These are phyloP conservation scores for Cerceris ruficornis DNA, from an alignment of 2,888 invertebrate species.

Conservation along the genomic window DNA sequence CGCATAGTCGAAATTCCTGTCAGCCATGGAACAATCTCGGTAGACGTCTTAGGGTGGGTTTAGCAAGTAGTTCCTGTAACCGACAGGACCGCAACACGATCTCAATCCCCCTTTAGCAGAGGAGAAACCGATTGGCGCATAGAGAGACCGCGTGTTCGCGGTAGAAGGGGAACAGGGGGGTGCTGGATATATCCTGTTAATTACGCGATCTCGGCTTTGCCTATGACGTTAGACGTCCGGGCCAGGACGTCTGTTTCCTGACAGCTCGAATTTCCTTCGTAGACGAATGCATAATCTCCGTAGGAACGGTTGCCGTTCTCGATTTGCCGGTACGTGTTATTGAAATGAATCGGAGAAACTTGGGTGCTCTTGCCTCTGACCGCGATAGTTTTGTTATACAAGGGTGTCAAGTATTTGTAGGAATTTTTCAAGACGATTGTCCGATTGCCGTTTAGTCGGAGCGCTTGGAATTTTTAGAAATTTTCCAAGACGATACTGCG, in stretches of 20 bases:
- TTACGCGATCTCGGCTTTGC: conserved; percentile 69
- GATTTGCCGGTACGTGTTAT: conserved; percentile 8
- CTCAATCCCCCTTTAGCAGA: conserved; percentile 52
- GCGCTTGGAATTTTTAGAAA: too few species aligned
- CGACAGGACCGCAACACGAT: conserved; percentile 60
- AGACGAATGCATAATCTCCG: conserved; percentile 31
- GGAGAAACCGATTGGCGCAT: conserved; percentile 38
- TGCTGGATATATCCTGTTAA: conserved; percentile 67
- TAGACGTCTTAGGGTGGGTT: conserved; percentile 53
- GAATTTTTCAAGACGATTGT: too few species aligned
- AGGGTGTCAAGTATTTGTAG: not conserved
- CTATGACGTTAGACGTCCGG: conserved; percentile 71
- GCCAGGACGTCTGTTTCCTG: conserved; percentile 68
- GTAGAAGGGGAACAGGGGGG: conserved; percentile 16
- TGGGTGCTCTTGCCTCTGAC: not conserved
- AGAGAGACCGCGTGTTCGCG: conserved; percentile 19
- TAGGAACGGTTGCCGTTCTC: conserved; percentile 15
- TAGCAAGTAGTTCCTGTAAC: conserved; percentile 57
- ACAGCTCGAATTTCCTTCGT: conserved; percentile 61
- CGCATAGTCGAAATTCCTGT: not conserved
- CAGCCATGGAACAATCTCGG: conserved; percentile 12
- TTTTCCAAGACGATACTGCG: too few species aligned
- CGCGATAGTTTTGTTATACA: not conserved
- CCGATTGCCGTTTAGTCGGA: too few species aligned
- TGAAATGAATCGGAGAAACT: not conserved